phyloP scores from a whole-genome alignment of 2,797 vertebrate species.

The Chelon auratus region DNA sequence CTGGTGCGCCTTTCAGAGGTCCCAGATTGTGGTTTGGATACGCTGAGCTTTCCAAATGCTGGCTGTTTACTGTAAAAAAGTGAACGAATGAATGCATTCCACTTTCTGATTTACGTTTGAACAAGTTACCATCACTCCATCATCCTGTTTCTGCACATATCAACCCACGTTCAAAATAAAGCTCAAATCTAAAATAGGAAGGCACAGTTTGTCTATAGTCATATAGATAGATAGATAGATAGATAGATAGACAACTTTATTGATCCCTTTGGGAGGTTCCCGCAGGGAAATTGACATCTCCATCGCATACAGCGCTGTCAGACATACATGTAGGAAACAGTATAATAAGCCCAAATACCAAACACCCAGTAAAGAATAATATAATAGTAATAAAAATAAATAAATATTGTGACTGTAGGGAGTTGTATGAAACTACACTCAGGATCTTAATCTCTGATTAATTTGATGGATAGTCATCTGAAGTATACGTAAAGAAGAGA shows the following conservation, averaged over 20 bases:
- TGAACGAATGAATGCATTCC: neutral
- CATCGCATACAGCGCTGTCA: too few relatives aligned
- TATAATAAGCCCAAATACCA: too few relatives aligned
- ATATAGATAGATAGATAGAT: too few relatives aligned
- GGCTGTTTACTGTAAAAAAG: slow-evolving; percentile 84
- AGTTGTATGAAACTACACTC: neutral
- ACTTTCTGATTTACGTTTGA: neutral
- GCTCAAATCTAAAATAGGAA: too few relatives aligned
- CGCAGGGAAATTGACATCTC: too few relatives aligned
- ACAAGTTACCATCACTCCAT: neutral
- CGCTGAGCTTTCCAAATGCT: slow-evolving; percentile 89
- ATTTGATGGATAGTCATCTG: neutral
- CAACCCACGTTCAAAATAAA: neutral
- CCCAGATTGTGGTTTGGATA: slow-evolving; percentile 85
- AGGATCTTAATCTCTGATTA: neutral
- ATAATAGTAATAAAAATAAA: too few relatives aligned
- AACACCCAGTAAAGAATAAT: too few relatives aligned
- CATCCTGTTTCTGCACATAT: neutral
- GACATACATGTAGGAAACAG: too few relatives aligned
- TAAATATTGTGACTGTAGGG: too few relatives aligned
- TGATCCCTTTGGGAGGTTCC: too few relatives aligned
- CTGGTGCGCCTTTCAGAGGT: slow-evolving; percentile 91
- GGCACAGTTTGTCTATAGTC: too few relatives aligned
- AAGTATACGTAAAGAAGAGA: neutral
- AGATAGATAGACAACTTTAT: too few relatives aligned